Conservation (phyloP, 2,888 invertebrate species). For the Ceraclea dissimilis region DNA sequence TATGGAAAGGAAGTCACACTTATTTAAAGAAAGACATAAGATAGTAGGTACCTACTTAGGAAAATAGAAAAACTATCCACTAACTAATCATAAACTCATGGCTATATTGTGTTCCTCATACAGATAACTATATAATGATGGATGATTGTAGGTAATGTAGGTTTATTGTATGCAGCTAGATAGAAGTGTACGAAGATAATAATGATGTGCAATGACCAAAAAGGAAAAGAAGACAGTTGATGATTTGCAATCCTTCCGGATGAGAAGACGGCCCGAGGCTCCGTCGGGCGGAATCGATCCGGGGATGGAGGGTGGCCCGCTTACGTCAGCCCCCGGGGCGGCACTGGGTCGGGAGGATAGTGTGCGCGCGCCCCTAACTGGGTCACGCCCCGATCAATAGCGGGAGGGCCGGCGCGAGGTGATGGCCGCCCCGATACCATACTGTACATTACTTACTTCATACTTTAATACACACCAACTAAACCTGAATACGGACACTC, state of each 20-base stretch:
- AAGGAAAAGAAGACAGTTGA: background rate
- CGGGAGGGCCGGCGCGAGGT: constrained; percentile 12
- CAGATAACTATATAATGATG: too few relatives aligned
- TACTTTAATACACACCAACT: background rate
- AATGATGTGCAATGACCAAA: background rate
- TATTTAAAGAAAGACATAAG: too few relatives aligned
- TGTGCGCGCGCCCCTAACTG: constrained; percentile 19
- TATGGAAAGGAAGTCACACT: too few relatives aligned
- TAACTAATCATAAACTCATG: too few relatives aligned
- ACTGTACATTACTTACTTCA: background rate
- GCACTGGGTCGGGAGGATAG: constrained; percentile 3
- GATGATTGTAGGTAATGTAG: too few relatives aligned
- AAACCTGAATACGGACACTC: background rate
- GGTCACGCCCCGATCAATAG: constrained; percentile 25
- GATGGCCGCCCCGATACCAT: constrained; percentile 14
- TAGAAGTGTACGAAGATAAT: too few relatives aligned
- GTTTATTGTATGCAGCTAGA: too few relatives aligned
- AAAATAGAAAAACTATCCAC: too few relatives aligned
- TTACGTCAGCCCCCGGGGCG: constrained; percentile 18
- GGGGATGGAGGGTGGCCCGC: constrained; percentile 8
- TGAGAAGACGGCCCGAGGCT: constrained; percentile 5
- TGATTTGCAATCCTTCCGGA: constrained; percentile 3
- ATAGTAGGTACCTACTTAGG: too few relatives aligned
- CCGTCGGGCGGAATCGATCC: constrained; percentile 6
- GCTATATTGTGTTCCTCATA: too few relatives aligned